Evolutionary conservation across 2,113 vertebrate species (phyloP).

Genomic region (Peucedramus taeniatus): DNA sequence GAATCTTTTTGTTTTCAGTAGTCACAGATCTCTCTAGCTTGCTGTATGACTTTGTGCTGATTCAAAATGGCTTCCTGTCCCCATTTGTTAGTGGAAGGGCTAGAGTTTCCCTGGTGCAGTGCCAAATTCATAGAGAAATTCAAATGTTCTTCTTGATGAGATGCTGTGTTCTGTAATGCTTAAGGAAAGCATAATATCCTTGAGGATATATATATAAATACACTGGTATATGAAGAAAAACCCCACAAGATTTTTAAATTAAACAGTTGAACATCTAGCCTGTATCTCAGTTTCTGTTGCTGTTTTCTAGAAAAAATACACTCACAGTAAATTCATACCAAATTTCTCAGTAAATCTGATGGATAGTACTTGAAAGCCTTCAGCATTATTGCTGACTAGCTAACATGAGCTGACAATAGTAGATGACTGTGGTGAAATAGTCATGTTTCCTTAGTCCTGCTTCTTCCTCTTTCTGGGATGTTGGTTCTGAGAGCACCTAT

Average conservation of each 20-base stretch:
- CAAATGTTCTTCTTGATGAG: neutral
- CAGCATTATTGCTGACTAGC: neutral
- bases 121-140: neutral
- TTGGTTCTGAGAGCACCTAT: neutral
- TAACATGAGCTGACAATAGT: neutral
- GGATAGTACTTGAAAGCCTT: neutral
- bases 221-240: neutral
- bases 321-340: neutral
- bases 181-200: neutral
- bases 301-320: neutral
- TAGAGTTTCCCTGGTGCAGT: neutral
- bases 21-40: neutral
- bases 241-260: neutral
- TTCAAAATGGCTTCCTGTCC: neutral
- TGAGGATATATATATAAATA: neutral
- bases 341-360: neutral
- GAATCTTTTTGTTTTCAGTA: neutral
- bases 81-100: neutral
- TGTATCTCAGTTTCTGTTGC: neutral
- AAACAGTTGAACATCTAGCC: neutral
- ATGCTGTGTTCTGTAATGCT: neutral
- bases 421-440: neutral
- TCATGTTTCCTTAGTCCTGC: neutral
- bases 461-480: neutral
- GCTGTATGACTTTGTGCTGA: neutral